A percentile compares a stretch with the other conserved stretches of the same genome.
Evolutionary conservation across 2,797 vertebrate species (phyloP).

Genomic region (Xenentodon cancila): DNA sequence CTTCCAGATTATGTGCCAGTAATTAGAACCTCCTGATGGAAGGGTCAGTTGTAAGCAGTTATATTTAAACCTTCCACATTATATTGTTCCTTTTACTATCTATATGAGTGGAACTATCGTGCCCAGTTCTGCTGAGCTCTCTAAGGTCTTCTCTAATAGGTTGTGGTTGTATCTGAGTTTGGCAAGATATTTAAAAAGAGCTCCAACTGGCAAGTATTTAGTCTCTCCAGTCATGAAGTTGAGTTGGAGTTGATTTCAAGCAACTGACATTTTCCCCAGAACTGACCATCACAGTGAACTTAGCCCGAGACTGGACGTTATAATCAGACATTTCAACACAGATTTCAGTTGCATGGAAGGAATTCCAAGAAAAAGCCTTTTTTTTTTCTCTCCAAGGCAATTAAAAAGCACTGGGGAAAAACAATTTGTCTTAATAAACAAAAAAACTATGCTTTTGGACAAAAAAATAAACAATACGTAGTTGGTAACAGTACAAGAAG

Average conservation of each 20-base stretch:
- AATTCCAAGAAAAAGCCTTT: not conserved
- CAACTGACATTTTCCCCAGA: not conserved
- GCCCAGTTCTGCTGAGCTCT: not conserved
- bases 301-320: not conserved
- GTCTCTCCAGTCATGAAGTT: not conserved
- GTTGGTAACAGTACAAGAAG: too few species aligned
- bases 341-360: not conserved
- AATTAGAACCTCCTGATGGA: too few species aligned
- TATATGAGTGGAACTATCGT: not conserved
- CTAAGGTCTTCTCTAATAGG: not conserved
- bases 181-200: constrained; percentile 1
- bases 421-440: not conserved
- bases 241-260: not conserved
- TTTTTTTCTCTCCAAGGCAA: not conserved
- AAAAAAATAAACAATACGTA: not conserved
- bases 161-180: not conserved
- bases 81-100: not conserved
- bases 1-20: too few species aligned
- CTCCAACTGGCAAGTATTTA: not conserved
- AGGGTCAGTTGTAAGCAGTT: not conserved
- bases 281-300: not conserved
- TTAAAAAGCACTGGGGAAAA: not conserved
- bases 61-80: not conserved
- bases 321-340: not conserved
- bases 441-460: not conserved